Evolutionary conservation across 92 coral and sea anemone genomes (phyloP), one percentile per base, ranked within the genome.

Genomic region (Virgularia gustaviana): DNA sequence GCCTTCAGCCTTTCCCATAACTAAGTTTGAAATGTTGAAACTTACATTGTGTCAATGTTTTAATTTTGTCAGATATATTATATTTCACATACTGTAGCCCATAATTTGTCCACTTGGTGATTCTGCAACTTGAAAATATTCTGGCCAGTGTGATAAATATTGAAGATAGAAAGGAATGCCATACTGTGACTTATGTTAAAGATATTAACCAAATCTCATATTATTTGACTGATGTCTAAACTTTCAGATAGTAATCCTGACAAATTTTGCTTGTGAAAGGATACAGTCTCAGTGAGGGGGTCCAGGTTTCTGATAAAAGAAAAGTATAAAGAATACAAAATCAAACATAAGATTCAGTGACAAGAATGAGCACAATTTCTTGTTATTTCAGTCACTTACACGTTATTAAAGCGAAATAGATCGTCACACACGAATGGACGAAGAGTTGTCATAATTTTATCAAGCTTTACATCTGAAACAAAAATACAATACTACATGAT

Each of bases 1-100:
- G 30, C 99, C 99, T 70, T 94, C 99, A 20, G 99, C 99, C 73
- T 94, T 94, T 33, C 99, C 99, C 96, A 94, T 94, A 39, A 94
- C 99, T 94, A 15, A 22, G 23, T n/a, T n/a, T n/a, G n/a, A n/a
- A n/a, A n/a, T n/a, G n/a, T n/a, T n/a, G n/a, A n/a, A n/a, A 25
- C 2, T 43, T 4, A 43, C 13, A 13, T 43, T 43, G 51, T 22
- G 13, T 16, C 0, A 43, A 13, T 43, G n/a, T 43, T 43, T 13
- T 13, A 22, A 43, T 16, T 13, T 13, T 13, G 13, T 2, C 51
- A 13, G 2, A 43, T 13, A 9, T n/a, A 49, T 4, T 19, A 3
- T 1, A 15, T 37, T 29, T 7, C 41, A 89, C 98, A 81, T 85
- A 92, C 98, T 92, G 61, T 92, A 92, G 28, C 98, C 98, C 98